A percentile compares a stretch with the other conserved stretches of the same genome.
phyloP scores from a whole-genome alignment of 2,797 vertebrate species.

The Cryptoblepharus egeriae region DNA sequence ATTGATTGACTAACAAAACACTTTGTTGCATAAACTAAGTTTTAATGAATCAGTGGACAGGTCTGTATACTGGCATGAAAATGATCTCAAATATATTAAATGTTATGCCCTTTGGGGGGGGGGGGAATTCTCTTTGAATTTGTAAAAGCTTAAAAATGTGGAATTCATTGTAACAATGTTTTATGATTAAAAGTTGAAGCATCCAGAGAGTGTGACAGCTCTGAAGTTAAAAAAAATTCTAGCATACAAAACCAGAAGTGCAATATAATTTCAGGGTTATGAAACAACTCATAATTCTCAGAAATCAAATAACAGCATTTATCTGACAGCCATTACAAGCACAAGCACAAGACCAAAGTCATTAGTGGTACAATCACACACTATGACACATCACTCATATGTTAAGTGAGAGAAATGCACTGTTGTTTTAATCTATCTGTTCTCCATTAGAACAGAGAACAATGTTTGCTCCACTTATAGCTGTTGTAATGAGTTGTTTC shows the following conservation, averaged over 20 bases:
- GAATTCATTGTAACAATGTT: background rate
- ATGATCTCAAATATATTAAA: background rate
- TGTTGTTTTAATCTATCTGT: background rate
- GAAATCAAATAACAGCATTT: background rate
- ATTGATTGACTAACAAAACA: too few relatives aligned
- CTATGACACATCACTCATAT: background rate
- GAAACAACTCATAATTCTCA: background rate
- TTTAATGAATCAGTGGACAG: too few relatives aligned
- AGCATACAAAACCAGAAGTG: background rate
- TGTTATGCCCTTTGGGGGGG: background rate
- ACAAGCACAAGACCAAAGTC: background rate
- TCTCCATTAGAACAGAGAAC: background rate
- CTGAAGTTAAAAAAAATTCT: background rate
- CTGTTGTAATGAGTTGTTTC: background rate
- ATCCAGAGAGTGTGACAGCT: background rate
- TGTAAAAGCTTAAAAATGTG: background rate
- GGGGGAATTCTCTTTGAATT: background rate
- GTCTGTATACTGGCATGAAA: background rate
- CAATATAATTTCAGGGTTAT: constrained; percentile 6
- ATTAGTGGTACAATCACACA: background rate
- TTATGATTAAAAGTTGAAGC: constrained; percentile 5
- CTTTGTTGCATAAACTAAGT: too few relatives aligned
- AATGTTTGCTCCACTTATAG: background rate
- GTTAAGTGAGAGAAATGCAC: background rate
- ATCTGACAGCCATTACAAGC: background rate